Evolutionary conservation across 2,888 invertebrate genomes (phyloP).

Genomic region (Ennomos quercinarius): DNA sequence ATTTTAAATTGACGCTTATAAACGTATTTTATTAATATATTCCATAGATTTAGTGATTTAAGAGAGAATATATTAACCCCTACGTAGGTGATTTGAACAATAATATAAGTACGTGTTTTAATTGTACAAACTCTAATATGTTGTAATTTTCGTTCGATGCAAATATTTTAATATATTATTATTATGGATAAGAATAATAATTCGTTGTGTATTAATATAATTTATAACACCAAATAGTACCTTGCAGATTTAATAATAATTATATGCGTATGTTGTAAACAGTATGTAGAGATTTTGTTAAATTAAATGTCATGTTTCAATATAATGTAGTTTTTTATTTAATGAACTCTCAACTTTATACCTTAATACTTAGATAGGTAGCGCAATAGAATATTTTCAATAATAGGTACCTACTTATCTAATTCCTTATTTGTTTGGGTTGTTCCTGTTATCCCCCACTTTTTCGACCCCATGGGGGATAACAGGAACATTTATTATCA

Average conservation of each 20-base stretch:
- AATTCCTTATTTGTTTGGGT: too few species aligned
- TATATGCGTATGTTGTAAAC: constrained; percentile 64
- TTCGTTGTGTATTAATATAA: constrained; percentile 72
- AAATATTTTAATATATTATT: constrained; percentile 48
- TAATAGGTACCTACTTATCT: not conserved
- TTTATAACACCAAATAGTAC: constrained; percentile 82
- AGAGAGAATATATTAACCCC: constrained; percentile 51
- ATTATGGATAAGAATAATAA: constrained; percentile 49
- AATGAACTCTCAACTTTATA: not conserved
- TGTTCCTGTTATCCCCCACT: too few species aligned
- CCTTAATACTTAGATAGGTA: not conserved
- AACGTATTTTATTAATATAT: constrained; percentile 62
- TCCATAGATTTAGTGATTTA: constrained; percentile 61
- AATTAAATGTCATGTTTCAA: constrained; percentile 82
- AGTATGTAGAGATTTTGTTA: constrained; percentile 82
- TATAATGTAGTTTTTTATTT: constrained; percentile 38
- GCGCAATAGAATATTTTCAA: too few species aligned
- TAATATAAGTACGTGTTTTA: constrained; percentile 61
- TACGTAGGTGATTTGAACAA: constrained; percentile 70
- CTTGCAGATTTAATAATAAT: constrained; percentile 73
- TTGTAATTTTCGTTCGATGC: constrained; percentile 45
- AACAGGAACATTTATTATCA: too few species aligned
- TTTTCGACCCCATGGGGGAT: too few species aligned
- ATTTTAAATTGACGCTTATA: constrained; percentile 64
- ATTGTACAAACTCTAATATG: constrained; percentile 44